phyloP scores from a whole-genome alignment of 2,113 vertebrate genomes.

The Tyrannus savana region DNA sequence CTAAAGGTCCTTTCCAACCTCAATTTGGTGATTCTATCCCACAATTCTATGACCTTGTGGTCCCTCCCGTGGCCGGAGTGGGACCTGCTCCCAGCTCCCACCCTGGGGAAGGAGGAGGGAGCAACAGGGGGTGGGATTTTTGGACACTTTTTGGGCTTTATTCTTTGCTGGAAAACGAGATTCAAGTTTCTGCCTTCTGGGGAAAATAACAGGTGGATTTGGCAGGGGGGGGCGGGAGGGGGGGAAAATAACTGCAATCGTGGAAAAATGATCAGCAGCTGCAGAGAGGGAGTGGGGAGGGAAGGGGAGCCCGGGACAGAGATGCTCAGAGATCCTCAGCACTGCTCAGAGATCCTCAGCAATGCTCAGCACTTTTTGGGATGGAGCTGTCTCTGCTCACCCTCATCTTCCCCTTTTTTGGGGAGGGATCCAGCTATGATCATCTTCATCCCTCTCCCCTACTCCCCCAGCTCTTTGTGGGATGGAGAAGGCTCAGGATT shows the following conservation, averaged over 20 bases:
- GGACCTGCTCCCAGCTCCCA: background rate
- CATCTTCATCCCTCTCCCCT: background rate
- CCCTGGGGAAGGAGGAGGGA: background rate
- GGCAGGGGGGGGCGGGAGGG: accelerated
- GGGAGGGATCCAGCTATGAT: background rate
- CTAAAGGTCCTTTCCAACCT: background rate
- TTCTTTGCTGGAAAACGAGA: background rate
- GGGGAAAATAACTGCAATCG: background rate
- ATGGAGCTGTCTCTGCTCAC: background rate
- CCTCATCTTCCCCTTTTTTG: background rate
- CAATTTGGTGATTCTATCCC: background rate
- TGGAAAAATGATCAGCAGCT: background rate
- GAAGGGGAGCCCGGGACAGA: background rate
- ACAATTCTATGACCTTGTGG: accelerated
- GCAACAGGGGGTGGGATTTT: background rate
- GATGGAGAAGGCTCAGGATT: background rate
- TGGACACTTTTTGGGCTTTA: background rate
- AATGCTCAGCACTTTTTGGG: background rate
- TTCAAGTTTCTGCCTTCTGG: background rate
- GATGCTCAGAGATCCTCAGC: background rate
- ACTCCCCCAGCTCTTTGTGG: background rate
- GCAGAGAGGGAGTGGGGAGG: background rate
- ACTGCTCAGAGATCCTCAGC: background rate
- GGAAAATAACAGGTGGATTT: background rate
- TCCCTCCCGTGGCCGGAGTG: accelerated